Base-by-base conservation (phyloP, 2,113 vertebrate genomes). In the Lagenorhynchus albirostris region DNA sequence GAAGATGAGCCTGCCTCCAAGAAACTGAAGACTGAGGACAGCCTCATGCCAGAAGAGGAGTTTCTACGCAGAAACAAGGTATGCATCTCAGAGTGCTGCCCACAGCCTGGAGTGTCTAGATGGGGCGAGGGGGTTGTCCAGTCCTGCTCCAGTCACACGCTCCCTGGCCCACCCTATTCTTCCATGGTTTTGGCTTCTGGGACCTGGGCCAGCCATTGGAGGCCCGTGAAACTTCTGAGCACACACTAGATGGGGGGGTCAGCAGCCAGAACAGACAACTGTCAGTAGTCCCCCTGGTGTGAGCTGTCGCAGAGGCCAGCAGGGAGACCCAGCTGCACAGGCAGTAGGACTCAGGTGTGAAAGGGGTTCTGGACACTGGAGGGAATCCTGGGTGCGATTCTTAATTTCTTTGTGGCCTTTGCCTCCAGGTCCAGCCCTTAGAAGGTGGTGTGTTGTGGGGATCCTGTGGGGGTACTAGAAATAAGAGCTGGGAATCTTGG, bases 21-120 rank as follows among this genome's bases (percentile, higher is more conserved):
- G 98, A 99, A 99, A 96, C 99, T 99, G 98, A 99, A 99, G 98
- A 99, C 99, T 0, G 99, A 99, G 97, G 99, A 99, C 50, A 99
- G 99, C 97, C 99, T 99, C 33, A 99, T 99, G 79, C 99, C 99
- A 10, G 99, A 99, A 97, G 99, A 99, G 60, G 99, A 99, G 83
- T 99, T 99, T 80, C 99, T 99, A 20, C 99, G 99, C 92, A 99
- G 99, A 96, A 99, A 99, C 98, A 99, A 99, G 99, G 99, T 99
- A 38, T 0, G 0, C 4, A 17, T 21, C 47, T 17, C 14, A 36
- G 53, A 38, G 38, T 76, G 62, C 63, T 31, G 25, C 60, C 23
- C 23, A 21, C 4, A 18, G 47, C 73, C 4, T 60, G 7, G 36
- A 53, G n/a, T 31, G 0, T 41, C 29, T 73, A 23, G 41, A 1